These are phyloP conservation scores for Geotrupes spiniger DNA, from an alignment of 2,888 invertebrate species.

Conservation along the genomic window DNA sequence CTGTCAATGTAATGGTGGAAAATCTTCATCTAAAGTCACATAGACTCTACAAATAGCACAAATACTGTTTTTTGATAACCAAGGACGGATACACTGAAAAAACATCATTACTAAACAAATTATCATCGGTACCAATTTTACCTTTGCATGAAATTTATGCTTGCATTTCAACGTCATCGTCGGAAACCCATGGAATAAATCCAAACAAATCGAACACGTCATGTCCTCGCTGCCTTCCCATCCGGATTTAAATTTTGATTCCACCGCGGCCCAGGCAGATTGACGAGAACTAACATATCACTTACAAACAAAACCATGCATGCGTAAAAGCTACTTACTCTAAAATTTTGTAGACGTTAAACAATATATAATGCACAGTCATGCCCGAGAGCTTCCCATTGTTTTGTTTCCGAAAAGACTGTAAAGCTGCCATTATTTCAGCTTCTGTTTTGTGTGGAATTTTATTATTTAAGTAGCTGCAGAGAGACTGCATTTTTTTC, in stretches of 20 bases:
- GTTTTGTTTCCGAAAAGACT: background rate
- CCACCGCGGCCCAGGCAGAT: background rate
- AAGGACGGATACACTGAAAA: background rate
- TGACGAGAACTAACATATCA: background rate
- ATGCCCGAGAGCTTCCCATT: background rate
- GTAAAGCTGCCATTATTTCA: conserved; percentile 3
- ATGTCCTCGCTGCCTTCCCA: background rate
- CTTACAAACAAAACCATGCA: background rate
- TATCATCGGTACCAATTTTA: too few relatives aligned
- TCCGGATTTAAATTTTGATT: background rate
- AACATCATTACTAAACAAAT: background rate
- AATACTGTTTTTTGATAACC: background rate
- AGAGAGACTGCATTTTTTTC: background rate
- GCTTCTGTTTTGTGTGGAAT: background rate
- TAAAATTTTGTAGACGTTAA: background rate
- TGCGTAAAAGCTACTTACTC: too few relatives aligned
- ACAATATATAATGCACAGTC: background rate
- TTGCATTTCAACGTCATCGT: background rate
- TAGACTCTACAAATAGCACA: conserved; percentile 5
- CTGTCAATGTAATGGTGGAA: background rate
- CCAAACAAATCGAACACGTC: background rate
- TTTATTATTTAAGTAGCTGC: background rate
- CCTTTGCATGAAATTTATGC: conserved; percentile 2
- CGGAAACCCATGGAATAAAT: background rate
- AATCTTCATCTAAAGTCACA: conserved; percentile 1